Evolutionary conservation across 2,888 invertebrate genomes (phyloP).

Genomic region (Athripsodes cinereus): DNA sequence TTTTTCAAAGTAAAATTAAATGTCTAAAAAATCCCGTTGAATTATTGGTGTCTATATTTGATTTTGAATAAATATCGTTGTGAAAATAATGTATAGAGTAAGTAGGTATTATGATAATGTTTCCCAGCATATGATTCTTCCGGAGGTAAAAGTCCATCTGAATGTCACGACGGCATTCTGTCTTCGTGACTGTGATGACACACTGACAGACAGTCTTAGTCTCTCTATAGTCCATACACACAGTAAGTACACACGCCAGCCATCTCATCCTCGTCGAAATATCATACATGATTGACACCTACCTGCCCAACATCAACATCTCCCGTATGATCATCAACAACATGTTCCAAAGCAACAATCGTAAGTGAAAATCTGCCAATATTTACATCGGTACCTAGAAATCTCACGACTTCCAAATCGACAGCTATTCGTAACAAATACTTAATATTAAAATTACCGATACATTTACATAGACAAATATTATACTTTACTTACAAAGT

Average conservation of each 20-base stretch:
- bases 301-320: neutral
- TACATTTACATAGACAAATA: too few species aligned
- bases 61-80: too few species aligned
- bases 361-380: neutral
- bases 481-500: too few species aligned
- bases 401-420: too few species aligned
- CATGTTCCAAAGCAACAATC: neutral
- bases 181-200: slow-evolving; percentile 1
- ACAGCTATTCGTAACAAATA: too few species aligned
- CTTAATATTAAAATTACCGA: too few species aligned
- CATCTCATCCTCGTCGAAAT: neutral
- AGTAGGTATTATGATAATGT: too few species aligned
- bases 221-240: neutral
- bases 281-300: neutral
- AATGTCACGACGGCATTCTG: neutral
- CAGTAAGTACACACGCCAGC: neutral
- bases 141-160: neutral
- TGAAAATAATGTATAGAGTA: too few species aligned
- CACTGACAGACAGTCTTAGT: neutral
- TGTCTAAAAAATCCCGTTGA: too few species aligned
- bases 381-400: neutral
- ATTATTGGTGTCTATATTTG: too few species aligned
- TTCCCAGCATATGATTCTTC: too few species aligned
- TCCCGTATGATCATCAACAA: neutral
- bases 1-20: too few species aligned